These are phyloP conservation scores for Vireo altiloquus DNA, from an alignment of 2,113 vertebrate genomes.

Conservation along the genomic window DNA sequence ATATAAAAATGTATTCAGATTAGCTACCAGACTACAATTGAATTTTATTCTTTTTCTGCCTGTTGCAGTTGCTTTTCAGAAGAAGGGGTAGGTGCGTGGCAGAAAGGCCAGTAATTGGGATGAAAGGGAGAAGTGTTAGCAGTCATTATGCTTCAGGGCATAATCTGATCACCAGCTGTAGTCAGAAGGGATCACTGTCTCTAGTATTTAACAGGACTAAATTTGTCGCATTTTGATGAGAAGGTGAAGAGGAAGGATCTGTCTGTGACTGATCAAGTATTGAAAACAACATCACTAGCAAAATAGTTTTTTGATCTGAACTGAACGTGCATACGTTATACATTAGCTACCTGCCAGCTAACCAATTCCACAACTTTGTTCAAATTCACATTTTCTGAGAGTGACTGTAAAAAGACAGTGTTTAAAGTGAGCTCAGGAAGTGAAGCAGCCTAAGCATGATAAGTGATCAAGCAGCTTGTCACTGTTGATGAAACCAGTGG, in stretches of 20 bases:
- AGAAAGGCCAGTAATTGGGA: slow-evolving; percentile 21
- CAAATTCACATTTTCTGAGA: background rate
- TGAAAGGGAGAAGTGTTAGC: slow-evolving; percentile 42
- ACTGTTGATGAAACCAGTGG: background rate
- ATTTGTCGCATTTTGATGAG: slow-evolving; percentile 50
- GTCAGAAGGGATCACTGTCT: slow-evolving; percentile 56
- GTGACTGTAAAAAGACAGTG: background rate
- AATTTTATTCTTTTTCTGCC: background rate
- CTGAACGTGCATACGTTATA: background rate
- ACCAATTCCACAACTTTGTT: slow-evolving; percentile 41
- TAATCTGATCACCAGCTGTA: slow-evolving; percentile 65
- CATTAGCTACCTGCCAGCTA: slow-evolving; percentile 39
- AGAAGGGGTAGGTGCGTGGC: background rate
- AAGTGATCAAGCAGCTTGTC: background rate
- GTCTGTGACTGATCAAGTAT: slow-evolving; percentile 29
- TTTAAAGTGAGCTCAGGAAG: slow-evolving; percentile 22
- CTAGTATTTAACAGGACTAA: slow-evolving; percentile 34
- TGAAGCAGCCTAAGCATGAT: background rate
- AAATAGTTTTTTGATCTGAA: slow-evolving; percentile 24
- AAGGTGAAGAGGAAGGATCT: slow-evolving; percentile 25
- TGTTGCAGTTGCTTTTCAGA: background rate
- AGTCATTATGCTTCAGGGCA: slow-evolving; percentile 58
- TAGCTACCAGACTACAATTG: background rate
- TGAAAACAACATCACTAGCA: slow-evolving; percentile 18
- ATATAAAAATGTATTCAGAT: background rate